Conservation (phyloP, 1,140 invertebrate species). For the Mactra quadrangularis region DNA sequence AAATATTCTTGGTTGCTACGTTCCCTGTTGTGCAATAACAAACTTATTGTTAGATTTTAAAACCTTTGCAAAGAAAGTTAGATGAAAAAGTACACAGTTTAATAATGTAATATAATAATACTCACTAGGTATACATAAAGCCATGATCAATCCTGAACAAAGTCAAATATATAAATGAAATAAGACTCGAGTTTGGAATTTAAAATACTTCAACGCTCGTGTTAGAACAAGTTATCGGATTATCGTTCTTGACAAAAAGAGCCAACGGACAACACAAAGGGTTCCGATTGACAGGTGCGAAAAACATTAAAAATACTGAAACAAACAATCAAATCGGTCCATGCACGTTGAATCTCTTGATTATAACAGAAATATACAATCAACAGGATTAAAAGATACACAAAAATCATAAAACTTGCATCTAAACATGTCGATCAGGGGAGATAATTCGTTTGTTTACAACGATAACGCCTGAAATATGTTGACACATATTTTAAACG, state of each 20-base stretch:
- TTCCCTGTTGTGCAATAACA: background rate
- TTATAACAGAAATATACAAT: too few species aligned
- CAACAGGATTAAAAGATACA: too few species aligned
- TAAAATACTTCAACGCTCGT: constrained; percentile 16
- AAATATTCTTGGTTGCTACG: background rate
- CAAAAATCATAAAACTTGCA: background rate
- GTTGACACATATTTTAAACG: background rate
- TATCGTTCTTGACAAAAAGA: constrained; percentile 10
- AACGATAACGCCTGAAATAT: background rate
- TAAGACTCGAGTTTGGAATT: background rate
- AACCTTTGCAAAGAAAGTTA: too few species aligned
- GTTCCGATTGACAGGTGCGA: constrained; percentile 11
- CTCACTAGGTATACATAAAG: background rate
- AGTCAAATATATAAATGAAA: background rate
- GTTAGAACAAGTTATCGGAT: constrained; percentile 43
- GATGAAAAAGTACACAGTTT: too few species aligned
- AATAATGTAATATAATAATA: too few species aligned
- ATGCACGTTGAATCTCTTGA: too few species aligned
- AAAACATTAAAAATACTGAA: constrained; percentile 1
- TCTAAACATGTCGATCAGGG: background rate
- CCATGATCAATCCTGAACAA: background rate
- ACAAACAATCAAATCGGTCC: too few species aligned
- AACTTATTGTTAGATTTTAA: background rate
- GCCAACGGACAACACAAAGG: constrained; percentile 9
- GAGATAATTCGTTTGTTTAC: constrained; percentile 49